Base-by-base conservation (phyloP, 2,797 vertebrate species). In the Cryptoblepharus egeriae region DNA sequence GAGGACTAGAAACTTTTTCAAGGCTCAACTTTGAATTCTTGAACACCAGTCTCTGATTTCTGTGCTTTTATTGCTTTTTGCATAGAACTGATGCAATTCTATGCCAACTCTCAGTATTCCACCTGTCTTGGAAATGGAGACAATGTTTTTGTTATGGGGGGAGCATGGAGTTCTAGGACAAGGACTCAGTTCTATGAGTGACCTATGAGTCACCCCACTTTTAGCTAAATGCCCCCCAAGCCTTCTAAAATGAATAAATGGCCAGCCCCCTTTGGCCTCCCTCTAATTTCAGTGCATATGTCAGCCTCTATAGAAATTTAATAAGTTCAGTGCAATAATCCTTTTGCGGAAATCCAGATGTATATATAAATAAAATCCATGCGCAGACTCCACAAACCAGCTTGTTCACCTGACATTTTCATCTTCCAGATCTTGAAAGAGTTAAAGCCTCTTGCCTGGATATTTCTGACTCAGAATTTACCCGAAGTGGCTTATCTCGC, bases 381-480 rank as follows among this genome's bases (percentile, higher is more conserved):
- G 2, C 6, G 9, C n/a, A n/a, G n/a, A 49, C 6, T 49, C 45
- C 45, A 10, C 45, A 2, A 8, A 75, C 81, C 49, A 83, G 28
- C 63, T 32, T 65, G 0, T 22, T 86, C 61, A 52, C 49, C 15
- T 52, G 49, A 13, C 1, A 64, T 81, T 49, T 81, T 83, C 76
- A 1, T 55, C 79, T 83, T 79, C 32, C 91, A 97, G 97, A 97
- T 97, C 86, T 87, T 97, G 75, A 97, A 97, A 83, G 96, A 96
- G 91, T 72, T 91, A 84, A 96, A 95, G 61, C 80, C 80, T 68
- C 91, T 97, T 49, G 96, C 97, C 74, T 97, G 96, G 96, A 30
- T 96, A 79, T 97, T 97, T 83, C 85, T 95, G 89, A 30, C 88
- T 2, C 94, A 91, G 93, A 98, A 96, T 1, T 39, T 97, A 79